phyloP scores from a whole-genome alignment of 2,113 vertebrate genomes.

The Halcyon malimbica region DNA sequence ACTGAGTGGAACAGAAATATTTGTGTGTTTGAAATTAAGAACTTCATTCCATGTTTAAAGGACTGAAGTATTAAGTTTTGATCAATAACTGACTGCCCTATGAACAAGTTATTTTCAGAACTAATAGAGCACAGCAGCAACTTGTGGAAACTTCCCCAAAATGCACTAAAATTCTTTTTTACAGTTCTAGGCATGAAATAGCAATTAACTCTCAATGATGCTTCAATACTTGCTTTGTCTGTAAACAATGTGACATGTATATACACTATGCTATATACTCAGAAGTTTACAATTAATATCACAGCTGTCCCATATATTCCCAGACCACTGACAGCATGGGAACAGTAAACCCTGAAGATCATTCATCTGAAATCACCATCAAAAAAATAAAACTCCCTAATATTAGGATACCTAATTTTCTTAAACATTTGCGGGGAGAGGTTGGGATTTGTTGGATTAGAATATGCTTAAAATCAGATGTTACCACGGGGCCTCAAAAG shows the following conservation, averaged over 20 bases:
- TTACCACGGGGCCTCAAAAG: background rate
- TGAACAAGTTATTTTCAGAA: background rate
- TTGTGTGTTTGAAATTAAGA: background rate
- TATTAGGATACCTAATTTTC: background rate
- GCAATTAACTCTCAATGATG: background rate
- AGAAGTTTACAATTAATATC: background rate
- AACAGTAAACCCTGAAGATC: background rate
- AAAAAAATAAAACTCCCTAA: background rate
- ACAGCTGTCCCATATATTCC: background rate
- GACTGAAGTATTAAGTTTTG: background rate
- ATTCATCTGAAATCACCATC: background rate
- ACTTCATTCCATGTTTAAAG: background rate
- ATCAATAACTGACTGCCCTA: background rate
- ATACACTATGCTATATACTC: background rate
- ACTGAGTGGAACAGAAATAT: background rate
- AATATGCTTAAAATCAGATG: background rate
- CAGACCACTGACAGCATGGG: background rate
- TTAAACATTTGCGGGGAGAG: background rate
- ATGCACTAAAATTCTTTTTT: background rate
- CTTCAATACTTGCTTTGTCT: background rate
- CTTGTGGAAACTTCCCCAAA: background rate
- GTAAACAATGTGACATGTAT: background rate
- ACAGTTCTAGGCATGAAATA: background rate
- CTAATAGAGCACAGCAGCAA: background rate
- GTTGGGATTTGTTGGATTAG: background rate